A percentile compares a stretch with the other conserved stretches of the same genome.
phyloP scores from a whole-genome alignment of 1,140 invertebrate genomes.

The Rhagoletis pomonella region DNA sequence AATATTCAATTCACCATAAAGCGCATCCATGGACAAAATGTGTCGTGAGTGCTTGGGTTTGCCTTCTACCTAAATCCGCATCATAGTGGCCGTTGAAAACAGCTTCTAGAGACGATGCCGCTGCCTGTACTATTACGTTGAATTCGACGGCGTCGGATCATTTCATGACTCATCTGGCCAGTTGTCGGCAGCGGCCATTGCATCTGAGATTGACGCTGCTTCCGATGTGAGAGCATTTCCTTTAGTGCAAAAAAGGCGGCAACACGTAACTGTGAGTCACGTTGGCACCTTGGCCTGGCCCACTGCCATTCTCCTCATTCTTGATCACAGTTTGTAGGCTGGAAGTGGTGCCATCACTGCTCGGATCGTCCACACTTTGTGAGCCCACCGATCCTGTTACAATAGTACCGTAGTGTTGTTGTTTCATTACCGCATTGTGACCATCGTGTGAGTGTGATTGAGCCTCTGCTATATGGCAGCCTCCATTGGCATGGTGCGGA shows the following conservation, averaged over 20 bases:
- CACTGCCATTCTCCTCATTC: constrained; percentile 63
- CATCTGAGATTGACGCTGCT: constrained; percentile 58
- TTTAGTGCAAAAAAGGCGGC: constrained; percentile 74
- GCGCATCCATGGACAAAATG: too few relatives aligned
- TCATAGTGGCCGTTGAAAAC: constrained; percentile 65
- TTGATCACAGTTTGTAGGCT: constrained; percentile 69
- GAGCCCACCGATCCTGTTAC: constrained; percentile 24
- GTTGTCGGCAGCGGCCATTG: constrained; percentile 11
- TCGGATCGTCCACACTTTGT: constrained; percentile 63
- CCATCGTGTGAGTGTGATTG: constrained; percentile 55
- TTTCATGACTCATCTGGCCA: constrained; percentile 17
- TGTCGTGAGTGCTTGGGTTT: too few relatives aligned
- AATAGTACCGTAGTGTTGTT: constrained; percentile 55
- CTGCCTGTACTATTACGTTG: not conserved
- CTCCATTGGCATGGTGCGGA: not conserved
- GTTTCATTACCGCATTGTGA: constrained; percentile 58
- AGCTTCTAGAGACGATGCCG: not conserved
- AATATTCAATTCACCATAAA: too few relatives aligned
- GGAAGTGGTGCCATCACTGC: constrained; percentile 57
- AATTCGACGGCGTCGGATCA: not conserved
- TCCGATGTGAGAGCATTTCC: constrained; percentile 72
- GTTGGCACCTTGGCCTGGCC: constrained; percentile 60
- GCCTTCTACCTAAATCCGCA: not conserved
- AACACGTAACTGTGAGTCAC: constrained; percentile 70
- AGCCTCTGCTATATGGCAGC: constrained; percentile 53